A percentile compares a stretch with the other conserved stretches of the same genome.
phyloP scores from a whole-genome alignment of 2,113 vertebrate genomes.

The Gopherus evgoodei region DNA sequence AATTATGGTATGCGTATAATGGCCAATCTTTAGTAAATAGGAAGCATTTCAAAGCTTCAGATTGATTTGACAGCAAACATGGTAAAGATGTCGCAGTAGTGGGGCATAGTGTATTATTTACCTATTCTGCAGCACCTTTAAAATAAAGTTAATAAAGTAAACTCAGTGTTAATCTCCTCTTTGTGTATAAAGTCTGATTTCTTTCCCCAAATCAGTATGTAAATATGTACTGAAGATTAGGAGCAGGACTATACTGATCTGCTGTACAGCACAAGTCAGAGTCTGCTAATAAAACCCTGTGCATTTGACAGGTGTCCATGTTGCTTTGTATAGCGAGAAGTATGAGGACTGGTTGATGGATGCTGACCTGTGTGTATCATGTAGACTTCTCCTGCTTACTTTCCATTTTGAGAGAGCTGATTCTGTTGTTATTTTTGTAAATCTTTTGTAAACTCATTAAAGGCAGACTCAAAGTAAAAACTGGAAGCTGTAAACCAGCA shows the following conservation, averaged over 20 bases:
- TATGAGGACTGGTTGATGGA: not conserved
- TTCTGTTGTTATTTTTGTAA: not conserved
- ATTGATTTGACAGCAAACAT: not conserved
- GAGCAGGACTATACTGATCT: not conserved
- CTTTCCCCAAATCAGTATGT: not conserved
- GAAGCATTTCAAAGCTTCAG: not conserved
- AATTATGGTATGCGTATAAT: not conserved
- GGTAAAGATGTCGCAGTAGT: not conserved
- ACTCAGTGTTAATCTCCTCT: too few relatives aligned
- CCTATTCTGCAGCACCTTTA: not conserved
- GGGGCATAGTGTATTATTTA: not conserved
- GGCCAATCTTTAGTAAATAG: not conserved
- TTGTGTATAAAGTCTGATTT: not conserved
- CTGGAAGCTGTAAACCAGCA: not conserved
- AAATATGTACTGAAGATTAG: not conserved
- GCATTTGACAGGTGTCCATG: not conserved
- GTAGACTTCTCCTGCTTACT: not conserved
- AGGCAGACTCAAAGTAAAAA: not conserved
- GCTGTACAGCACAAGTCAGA: not conserved
- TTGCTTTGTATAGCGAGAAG: not conserved
- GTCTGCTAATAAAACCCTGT: fast-evolving
- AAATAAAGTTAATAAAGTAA: not conserved
- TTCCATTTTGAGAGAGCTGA: not conserved
- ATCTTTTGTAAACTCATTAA: not conserved
- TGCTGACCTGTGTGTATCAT: not conserved